Evolutionary conservation across 2,797 vertebrate species (phyloP), one percentile per base, ranked within the genome.

Genomic region (Mycteria americana): DNA sequence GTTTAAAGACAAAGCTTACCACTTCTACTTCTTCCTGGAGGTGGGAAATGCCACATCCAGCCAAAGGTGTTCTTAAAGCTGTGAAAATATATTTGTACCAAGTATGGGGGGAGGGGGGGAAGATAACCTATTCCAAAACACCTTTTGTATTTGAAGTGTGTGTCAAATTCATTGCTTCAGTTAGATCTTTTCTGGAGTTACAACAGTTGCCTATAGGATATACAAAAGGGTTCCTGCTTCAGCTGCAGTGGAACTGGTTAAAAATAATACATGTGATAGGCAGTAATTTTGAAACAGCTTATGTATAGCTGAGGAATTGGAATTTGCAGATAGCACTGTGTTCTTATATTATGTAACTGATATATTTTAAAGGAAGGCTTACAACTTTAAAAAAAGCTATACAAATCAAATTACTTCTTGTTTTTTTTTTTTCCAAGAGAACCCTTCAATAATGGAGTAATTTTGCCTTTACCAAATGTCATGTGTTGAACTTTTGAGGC

Each of bases 41-140:
- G 28, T 75, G 35, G 31, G 14, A 57, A 73, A 48, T 37, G 11
- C 4, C 0, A 0, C 27, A 51, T 81, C 19, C 9, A 48, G 1
- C 9, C 28, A 35, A 22, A 57, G 10, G 3, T 31, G 15, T 43
- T 70, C 27, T 77, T 63, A 77, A 43, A 92, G 17, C 35, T 84
- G 45, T 60, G 63, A 21, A 50, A 23, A 13, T 27, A 2, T 28
- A 11, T 64, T 74, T 78, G 27, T 69, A 46, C 8, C 15, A 63
- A 35, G 14, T 53, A 9, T 25, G 14, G n/a, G 35, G 14, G 14
- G n/a, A 35, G 14, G 31, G 23, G 10, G 28, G 5, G 64, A 7
- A 41, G 60, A 59, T 59, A 54, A 72, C 1, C 0, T 69, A 27
- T 33, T 63, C 18, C 11, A 57, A 27, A 76, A 17, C 4, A 9